Base-by-base conservation (phyloP, 2,113 vertebrate genomes). In the Recurvirostra avosetta region DNA sequence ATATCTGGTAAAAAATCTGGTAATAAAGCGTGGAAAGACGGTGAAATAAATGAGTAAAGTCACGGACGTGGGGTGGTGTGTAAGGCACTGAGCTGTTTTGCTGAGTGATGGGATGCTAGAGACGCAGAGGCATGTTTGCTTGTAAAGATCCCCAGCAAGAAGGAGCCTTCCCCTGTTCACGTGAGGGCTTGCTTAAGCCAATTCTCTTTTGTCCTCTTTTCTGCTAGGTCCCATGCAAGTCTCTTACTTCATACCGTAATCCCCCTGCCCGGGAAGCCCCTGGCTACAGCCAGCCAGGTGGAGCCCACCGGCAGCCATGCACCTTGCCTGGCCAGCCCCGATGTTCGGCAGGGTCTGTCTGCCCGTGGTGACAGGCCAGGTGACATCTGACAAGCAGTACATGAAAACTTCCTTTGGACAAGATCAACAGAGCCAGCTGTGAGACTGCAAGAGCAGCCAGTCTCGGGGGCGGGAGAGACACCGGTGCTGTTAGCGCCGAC, bases 381-480 rank as follows among this genome's bases (percentile, higher is more conserved):
- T 45, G 43, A 61, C 15, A 12, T 32, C 14, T 81, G 87, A 80
- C 36, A 89, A 86, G 53, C 38, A 61, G 40, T 5, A 59, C 38
- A 61, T 22, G 11, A 66, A 62, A 80, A 43, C 19, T 17, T 40
- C 26, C 43, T 62, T 65, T 29, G 68, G 72, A 18, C 22, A n/a
- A 52, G 62, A n/a, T 18, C 49, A 53, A 23, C 3, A 59, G 55
- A 52, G 59, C 30, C 86, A 70, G 55, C 41, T 59, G 72, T 15
- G 19, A 0, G 12, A 34, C 0, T 34, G 71, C 15, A 25, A 25
- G 0, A 52, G 71, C 79, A 63, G 91, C 15, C 45, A 20, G 36
- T 5, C 41, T 8, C 15, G 1, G 29, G 41, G 32, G 56, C 0
- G 1, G 3, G 66, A 12, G 12, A 32, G 21, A 45, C 1, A 19